Evolutionary conservation across 1,140 invertebrate species (phyloP).

Genomic region (Trichonephila clavipes): DNA sequence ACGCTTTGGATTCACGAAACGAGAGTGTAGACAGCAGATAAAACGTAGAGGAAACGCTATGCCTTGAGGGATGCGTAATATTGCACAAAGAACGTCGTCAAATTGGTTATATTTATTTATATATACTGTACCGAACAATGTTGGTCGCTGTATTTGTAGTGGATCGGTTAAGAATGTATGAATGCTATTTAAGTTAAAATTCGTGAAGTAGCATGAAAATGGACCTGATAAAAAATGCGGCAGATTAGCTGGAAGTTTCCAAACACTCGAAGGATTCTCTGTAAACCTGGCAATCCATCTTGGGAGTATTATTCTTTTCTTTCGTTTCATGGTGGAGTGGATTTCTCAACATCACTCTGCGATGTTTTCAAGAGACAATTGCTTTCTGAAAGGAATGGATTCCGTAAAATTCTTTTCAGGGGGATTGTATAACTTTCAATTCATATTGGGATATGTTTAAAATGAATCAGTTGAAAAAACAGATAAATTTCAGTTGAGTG

Average conservation of each 20-base stretch:
- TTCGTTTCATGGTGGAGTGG: neutral
- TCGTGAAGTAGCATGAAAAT: neutral
- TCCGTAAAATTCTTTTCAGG: no score
- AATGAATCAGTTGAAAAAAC: no score
- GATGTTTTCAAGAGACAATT: neutral
- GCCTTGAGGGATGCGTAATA: slow-evolving; percentile 18
- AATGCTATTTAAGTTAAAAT: slow-evolving; percentile 40
- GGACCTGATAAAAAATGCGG: neutral
- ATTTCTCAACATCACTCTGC: no score
- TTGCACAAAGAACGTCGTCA: slow-evolving; percentile 44
- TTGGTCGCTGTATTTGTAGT: neutral
- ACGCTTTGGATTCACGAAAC: neutral
- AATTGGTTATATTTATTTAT: slow-evolving; percentile 73
- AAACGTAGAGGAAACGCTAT: neutral
- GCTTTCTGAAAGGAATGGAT: neutral
- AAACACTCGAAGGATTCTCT: neutral
- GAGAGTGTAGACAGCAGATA: neutral
- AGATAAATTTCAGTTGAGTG: no score
- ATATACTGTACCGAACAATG: slow-evolving; percentile 49
- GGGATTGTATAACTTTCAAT: no score
- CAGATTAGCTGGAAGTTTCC: neutral
- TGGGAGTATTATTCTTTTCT: neutral
- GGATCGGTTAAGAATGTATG: slow-evolving; percentile 9
- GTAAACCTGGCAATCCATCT: neutral
- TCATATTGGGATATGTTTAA: no score